These are phyloP conservation scores for Caenorhabditis remanei DNA, from an alignment of 1,140 invertebrate genomes.

Conservation along the genomic window DNA sequence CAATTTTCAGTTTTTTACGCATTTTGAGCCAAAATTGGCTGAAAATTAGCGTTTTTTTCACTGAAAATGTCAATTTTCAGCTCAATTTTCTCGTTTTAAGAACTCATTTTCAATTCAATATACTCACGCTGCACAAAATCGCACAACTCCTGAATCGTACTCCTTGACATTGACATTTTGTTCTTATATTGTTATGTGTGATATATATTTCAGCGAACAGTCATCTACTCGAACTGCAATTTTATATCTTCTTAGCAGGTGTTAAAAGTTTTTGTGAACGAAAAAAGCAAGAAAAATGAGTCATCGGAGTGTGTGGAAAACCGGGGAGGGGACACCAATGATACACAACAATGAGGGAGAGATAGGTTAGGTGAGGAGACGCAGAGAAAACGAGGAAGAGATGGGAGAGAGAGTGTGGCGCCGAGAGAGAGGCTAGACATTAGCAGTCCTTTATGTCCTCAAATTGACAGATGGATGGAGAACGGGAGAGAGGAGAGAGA, in stretches of 20 bases:
- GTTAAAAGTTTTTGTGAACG: no score
- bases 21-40: neutral
- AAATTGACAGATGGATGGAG: slow-evolving; percentile 10
- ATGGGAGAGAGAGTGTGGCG: neutral
- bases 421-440: neutral
- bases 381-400: neutral
- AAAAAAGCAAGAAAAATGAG: neutral
- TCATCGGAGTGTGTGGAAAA: slow-evolving; percentile 1
- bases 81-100: neutral
- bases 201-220: no score
- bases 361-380: neutral
- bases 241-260: no score
- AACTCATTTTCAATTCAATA: no score
- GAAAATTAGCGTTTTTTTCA: neutral
- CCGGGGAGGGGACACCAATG: neutral
- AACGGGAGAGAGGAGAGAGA: no score
- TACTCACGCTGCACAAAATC: slow-evolving; percentile 71
- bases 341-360: neutral
- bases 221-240: neutral
- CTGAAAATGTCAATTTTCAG: neutral
- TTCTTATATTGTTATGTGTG: neutral
- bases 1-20: neutral
- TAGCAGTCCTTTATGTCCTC: slow-evolving; percentile 5
- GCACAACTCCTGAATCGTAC: slow-evolving; percentile 70
- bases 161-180: slow-evolving; percentile 72